Evolutionary conservation across 2,797 vertebrate genomes (phyloP), one percentile per base, ranked within the genome.

Genomic region (Danionella dracula): DNA sequence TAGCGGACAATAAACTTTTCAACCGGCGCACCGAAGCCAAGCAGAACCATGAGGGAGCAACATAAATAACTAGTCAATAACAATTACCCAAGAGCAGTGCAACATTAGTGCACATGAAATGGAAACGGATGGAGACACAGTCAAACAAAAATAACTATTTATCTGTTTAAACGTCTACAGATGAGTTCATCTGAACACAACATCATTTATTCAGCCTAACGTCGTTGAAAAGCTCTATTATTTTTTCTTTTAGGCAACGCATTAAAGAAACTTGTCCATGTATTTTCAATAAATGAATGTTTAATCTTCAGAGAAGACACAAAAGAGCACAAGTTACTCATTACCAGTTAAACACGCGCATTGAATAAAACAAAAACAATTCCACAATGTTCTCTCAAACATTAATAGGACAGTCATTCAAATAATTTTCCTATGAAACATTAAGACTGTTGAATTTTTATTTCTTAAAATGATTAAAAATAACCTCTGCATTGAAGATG

Each of bases 1-100:
- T 16, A 45, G 50, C 50, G 50, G 40, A 65, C 62, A 55, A 65
- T 65, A 65, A 55, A 65, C 62, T 45, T 55, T 55, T 65, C 62
- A 46, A 37, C 62, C 50, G 9, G 50, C 20, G 16, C 50, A 42
- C 42, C 32, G 27, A 70, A 44, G 27, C 19, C 0, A 17, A 42
- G 27, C 58, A 54, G 9, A 46, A 48, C 44, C 42, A 41, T 50
- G 50, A 65, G 54, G 50, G 19, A 54, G 62, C 62, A 35, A 32
- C 31, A 55, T 45, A 65, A 65, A 65, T 44, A 65, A 55, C 40
- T 7, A 46, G 62, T 55, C 50, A 38, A 55, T 65, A 65, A 37
- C 62, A 65, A 65, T 65, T 55, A 65, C 41, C 53, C 29, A 51
- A 59, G 23, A 60, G 27, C 42, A 16, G 32, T 8, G 11, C 9